Conservation (phyloP, 2,797 vertebrate species). For the Scyliorhinus canicula region DNA sequence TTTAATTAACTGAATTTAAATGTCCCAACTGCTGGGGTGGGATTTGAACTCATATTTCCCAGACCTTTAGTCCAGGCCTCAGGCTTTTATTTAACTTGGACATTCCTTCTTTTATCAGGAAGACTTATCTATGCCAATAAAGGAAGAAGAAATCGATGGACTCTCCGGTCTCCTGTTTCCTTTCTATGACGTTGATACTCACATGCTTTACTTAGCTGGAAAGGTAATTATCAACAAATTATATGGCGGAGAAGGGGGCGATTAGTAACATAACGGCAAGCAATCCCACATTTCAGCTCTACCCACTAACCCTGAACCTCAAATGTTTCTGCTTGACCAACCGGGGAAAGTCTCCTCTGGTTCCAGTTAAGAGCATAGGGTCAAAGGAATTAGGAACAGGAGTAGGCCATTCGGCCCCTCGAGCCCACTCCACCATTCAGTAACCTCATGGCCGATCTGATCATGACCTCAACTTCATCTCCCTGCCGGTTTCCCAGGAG, state of each 20-base stretch:
- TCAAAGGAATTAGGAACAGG: too few relatives aligned
- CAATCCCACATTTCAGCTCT: background rate
- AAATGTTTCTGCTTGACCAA: background rate
- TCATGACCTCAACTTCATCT: too few relatives aligned
- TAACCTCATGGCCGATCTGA: too few relatives aligned
- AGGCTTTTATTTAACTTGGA: background rate
- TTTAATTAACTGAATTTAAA: background rate
- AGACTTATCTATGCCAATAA: conserved; percentile 84
- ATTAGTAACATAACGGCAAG: background rate
- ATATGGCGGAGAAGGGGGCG: too few relatives aligned
- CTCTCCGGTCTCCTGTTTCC: conserved; percentile 93
- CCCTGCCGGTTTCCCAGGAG: too few relatives aligned
- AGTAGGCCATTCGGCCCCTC: too few relatives aligned
- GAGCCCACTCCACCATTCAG: too few relatives aligned
- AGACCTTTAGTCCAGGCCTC: background rate
- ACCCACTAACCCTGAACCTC: background rate
- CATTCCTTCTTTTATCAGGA: conserved; percentile 62
- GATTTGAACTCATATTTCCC: background rate
- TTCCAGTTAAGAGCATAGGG: too few relatives aligned
- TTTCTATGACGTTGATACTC: conserved; percentile 91
- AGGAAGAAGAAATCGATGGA: conserved; percentile 91
- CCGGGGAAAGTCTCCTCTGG: background rate
- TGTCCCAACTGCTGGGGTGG: too few relatives aligned
- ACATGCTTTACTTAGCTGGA: conserved; percentile 95
- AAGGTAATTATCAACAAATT: conserved; percentile 64